These are phyloP conservation scores for Spermophilus dauricus DNA, from an alignment of 2,113 vertebrate species.

Conservation along the genomic window DNA sequence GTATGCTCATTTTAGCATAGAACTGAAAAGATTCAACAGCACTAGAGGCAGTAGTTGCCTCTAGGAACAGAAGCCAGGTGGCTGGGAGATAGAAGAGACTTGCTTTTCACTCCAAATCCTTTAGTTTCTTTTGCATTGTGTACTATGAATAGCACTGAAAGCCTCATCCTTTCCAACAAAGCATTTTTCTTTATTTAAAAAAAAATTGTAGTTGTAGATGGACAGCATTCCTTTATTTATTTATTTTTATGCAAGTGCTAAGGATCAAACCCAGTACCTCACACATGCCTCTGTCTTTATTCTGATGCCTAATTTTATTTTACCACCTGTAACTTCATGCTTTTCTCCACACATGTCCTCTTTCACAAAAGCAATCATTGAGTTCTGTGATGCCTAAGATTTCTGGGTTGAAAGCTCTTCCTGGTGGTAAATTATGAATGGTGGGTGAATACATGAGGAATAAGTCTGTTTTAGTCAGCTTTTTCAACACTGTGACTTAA, in stretches of 20 bases:
- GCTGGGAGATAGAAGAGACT: background rate
- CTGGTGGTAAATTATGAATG: slow-evolving; percentile 43
- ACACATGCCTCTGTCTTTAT: background rate
- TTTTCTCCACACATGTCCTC: background rate
- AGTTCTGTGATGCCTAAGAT: background rate
- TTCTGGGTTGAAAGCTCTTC: background rate
- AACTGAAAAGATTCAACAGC: background rate
- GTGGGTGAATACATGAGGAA: background rate
- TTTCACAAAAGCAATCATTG: background rate
- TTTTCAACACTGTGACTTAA: too few relatives aligned
- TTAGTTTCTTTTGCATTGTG: background rate
- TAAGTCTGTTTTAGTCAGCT: background rate
- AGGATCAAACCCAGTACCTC: too few relatives aligned
- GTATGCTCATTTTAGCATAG: background rate
- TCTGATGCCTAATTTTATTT: background rate
- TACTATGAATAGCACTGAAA: background rate
- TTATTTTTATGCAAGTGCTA: too few relatives aligned
- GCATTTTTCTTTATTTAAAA: background rate
- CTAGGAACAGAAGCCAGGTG: background rate
- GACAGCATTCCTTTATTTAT: too few relatives aligned
- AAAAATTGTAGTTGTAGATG: too few relatives aligned
- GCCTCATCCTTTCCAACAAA: background rate
- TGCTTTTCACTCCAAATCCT: background rate
- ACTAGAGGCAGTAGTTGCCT: background rate
- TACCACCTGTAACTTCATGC: background rate